A percentile compares a stretch with the other conserved stretches of the same genome.
phyloP scores from a whole-genome alignment of 2,888 invertebrate species.

The Lasioglossum figueresi region DNA sequence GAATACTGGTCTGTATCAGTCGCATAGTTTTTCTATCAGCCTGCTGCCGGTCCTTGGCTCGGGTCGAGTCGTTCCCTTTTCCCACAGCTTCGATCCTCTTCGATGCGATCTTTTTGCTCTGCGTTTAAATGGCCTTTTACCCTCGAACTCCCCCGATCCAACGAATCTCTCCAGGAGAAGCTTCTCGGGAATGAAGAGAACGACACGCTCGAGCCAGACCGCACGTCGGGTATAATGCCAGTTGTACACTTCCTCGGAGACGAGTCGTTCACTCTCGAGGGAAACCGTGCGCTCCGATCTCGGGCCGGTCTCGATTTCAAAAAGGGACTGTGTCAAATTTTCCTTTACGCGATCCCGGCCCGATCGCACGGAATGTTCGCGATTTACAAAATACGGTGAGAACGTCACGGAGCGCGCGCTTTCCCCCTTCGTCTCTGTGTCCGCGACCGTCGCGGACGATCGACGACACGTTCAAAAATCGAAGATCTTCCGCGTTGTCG shows the following conservation, averaged over 20 bases:
- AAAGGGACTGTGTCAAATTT: background rate
- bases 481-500: conserved; percentile 13
- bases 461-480: background rate
- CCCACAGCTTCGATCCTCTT: background rate
- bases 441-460: conserved; percentile 29
- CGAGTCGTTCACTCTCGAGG: conserved; percentile 57
- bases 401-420: conserved; percentile 49
- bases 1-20: conserved; percentile 83
- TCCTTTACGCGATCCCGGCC: background rate
- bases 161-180: background rate
- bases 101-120: background rate
- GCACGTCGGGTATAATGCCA: conserved; percentile 79
- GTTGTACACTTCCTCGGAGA: conserved; percentile 79
- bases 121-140: background rate
- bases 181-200: background rate
- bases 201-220: conserved; percentile 56
- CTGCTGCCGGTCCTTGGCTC: conserved; percentile 16
- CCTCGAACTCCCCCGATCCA: background rate
- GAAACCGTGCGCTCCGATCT: conserved; percentile 9
- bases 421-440: conserved; percentile 58
- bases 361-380: conserved; percentile 41
- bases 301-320: conserved; percentile 7
- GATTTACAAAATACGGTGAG: conserved; percentile 21
- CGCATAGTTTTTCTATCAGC: conserved; percentile 68
- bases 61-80: conserved; percentile 18